phyloP scores from a whole-genome alignment of 2,113 vertebrate genomes.

The Panurus biarmicus region DNA sequence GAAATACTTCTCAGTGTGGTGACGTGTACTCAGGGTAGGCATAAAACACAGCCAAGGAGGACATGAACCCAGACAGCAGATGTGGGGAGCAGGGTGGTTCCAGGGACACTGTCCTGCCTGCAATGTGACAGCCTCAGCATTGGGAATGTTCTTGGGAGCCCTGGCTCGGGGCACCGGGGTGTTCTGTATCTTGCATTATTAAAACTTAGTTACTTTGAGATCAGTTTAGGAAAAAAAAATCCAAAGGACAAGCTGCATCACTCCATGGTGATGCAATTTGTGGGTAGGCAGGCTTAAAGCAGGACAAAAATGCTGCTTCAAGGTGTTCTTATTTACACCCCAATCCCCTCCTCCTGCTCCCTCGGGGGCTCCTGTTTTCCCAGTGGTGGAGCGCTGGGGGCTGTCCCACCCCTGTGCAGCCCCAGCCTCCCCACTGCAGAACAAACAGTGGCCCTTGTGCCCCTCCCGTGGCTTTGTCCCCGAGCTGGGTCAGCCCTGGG shows the following conservation, averaged over 20 bases:
- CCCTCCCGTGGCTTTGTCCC: not conserved
- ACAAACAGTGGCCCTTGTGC: not conserved
- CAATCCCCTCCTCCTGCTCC: not conserved
- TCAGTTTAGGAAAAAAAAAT: not conserved
- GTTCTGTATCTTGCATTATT: not conserved
- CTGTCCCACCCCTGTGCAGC: not conserved
- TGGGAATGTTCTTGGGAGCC: not conserved
- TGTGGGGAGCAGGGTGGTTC: not conserved
- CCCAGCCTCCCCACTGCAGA: not conserved
- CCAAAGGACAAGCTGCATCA: not conserved
- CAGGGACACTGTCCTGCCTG: not conserved
- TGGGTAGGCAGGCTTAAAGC: not conserved
- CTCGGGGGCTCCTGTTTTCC: not conserved
- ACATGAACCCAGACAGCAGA: not conserved
- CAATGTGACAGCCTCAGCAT: not conserved
- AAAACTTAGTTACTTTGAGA: not conserved
- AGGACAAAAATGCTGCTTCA: not conserved
- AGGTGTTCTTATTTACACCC: not conserved
- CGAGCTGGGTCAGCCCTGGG: not conserved
- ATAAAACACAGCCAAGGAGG: not conserved
- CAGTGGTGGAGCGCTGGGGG: rapidly evolving
- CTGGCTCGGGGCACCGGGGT: not conserved
- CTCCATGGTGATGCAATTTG: not conserved
- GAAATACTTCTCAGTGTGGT: not conserved
- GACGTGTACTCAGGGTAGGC: not conserved